Evolutionary conservation across 2,797 vertebrate genomes (phyloP), one percentile per base, ranked within the genome.

Genomic region (Platyrinchus mystaceus): DNA sequence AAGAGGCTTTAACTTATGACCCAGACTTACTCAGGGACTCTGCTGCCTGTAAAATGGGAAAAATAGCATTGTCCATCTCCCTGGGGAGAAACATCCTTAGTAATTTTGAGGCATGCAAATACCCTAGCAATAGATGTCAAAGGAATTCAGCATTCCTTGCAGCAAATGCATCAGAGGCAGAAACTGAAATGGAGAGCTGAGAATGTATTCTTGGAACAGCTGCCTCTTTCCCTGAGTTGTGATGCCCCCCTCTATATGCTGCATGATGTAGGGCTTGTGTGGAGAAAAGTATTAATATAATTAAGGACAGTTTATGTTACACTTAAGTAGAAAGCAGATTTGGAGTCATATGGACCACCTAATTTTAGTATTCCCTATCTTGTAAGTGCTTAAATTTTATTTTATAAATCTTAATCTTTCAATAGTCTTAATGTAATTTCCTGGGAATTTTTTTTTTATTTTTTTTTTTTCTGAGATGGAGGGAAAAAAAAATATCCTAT

Each of bases 351-450:
- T 73, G 64, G 76, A 47, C 69, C 19, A 41, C 87, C 85, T 93
- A 91, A 94, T 83, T 95, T 93, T 96, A 90, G 92, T 74, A 55
- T 89, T 95, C 50, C 46, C 58, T 92, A 41, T 82, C 41, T 89
- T 92, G 64, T 43, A 84, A 94, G 20, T 84, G 68, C 64, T 93
- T 80, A 70, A 87, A 55, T 37, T 94, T n/a, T n/a, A n/a, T n/a
- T n/a, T n/a, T n/a, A n/a, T n/a, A 89, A 91, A 87, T 92, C 50
- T 46, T 52, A 50, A 34, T 78, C 43, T 95, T 66, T 91, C 79
- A 84, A 66, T 59, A 70, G 47, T 74, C 13, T 62, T 67, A 43
- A 75, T 67, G 14, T 67, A 74, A 81, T 80, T 90, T 94, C 71
- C 60, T 87, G n/a, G 52, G 39, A 69, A 10, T 8, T 47, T 70